A percentile compares a stretch with the other conserved stretches of the same genome.
These are phyloP conservation scores for Palythoa heliodiscus DNA, from an alignment of 92 coral and sea anemone species.

Conservation along the genomic window DNA sequence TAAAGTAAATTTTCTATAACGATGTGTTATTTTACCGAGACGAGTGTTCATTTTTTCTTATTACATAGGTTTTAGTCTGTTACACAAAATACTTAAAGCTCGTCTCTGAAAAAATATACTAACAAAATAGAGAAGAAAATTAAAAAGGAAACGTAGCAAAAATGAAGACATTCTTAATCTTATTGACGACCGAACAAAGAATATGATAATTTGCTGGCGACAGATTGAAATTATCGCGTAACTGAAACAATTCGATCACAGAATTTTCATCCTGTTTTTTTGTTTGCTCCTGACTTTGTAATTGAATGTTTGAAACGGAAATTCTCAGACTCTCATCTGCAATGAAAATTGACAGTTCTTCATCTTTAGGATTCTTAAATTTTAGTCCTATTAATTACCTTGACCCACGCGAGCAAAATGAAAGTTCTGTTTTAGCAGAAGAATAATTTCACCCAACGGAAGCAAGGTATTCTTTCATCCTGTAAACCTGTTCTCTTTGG, in stretches of 20 bases:
- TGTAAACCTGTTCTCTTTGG: not conserved
- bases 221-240: too few relatives aligned
- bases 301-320: not conserved
- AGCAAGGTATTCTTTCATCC: not conserved
- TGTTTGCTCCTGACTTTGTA: not conserved
- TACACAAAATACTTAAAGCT: too few relatives aligned
- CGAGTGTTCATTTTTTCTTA: too few relatives aligned
- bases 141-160: not conserved
- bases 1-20: too few relatives aligned
- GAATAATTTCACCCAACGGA: not conserved
- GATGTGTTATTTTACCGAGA: too few relatives aligned
- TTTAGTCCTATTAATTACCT: not conserved
- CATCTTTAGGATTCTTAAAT: not conserved
- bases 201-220: too few relatives aligned
- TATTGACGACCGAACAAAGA: not conserved
- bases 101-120: not conserved
- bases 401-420: not conserved
- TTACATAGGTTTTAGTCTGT: too few relatives aligned
- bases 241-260: not conserved
- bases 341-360: not conserved
- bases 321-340: not conserved
- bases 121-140: not conserved
- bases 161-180: not conserved
- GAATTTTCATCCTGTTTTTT: not conserved
- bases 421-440: not conserved